Evolutionary conservation across 2,113 vertebrate genomes (phyloP), one percentile per base, ranked within the genome.

Genomic region (Carassius gibelio): DNA sequence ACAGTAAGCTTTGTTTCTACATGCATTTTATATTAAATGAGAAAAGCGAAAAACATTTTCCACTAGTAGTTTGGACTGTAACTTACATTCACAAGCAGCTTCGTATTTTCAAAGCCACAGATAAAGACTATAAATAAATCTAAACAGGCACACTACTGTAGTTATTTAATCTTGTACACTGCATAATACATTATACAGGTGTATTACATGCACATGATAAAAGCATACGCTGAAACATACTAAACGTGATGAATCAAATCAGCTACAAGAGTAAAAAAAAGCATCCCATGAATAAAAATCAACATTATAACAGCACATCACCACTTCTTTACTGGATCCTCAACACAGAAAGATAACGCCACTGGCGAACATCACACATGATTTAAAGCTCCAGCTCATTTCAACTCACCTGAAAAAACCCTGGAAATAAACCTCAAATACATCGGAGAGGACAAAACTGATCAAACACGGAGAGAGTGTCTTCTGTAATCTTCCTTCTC

Each of bases 331-430:
- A 42, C 69, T 57, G 17, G 4, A 68, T 19, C 23, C 17, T 69
- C 30, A 21, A 68, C 23, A n/a, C 26, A 42, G 3, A 64, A 30
- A 30, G 17, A 52, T n/a, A 61, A 81, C 69, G 62, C 17, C 34
- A 52, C 5, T 21, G 5, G 38, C 23, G 17, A 23, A 85, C 84
- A 81, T 64, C 36, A 6, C 7, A 2, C 26, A 30, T 34, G 9
- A 50, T 50, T 52, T 52, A 34, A 69, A 48, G 21, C n/a, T 4
- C 1, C 0, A 13, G 42, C 26, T 69, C 42, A 8, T 30, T 7
- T 42, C 34, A 79, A 88, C 93, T 78, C 93, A 95, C 94, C 94
- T 92, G 94, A 93, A 64, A 90, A 85, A 0, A 92, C 34, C 55
- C 90, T 93, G 87, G 90, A 91, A 79, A 94, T 90, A 91, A 88